phyloP scores from a whole-genome alignment of 2,113 vertebrate species.

The Atrichornis clamosus region DNA sequence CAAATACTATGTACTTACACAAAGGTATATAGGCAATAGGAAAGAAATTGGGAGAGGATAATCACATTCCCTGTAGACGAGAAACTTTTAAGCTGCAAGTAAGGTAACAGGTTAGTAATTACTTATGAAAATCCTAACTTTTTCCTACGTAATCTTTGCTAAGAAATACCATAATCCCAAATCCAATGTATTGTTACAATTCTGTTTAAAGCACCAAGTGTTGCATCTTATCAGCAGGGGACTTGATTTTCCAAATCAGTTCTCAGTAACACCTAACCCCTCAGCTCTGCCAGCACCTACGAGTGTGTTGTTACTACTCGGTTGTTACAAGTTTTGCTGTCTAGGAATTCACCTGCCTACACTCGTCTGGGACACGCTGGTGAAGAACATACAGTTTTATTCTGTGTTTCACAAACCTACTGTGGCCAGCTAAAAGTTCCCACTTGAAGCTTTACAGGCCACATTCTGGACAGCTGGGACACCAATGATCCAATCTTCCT shows the following conservation, averaged over 20 bases:
- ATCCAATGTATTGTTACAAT: neutral
- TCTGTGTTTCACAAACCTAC: neutral
- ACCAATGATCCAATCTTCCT: neutral
- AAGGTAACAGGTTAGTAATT: neutral
- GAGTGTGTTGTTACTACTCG: neutral
- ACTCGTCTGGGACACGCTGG: accelerated
- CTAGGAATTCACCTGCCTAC: neutral
- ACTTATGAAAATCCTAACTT: neutral
- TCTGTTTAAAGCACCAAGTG: neutral
- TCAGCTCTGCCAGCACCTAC: neutral
- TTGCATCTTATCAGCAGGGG: neutral
- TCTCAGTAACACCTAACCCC: neutral
- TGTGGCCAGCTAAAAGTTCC: neutral
- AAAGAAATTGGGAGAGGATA: neutral
- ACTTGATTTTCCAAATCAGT: neutral
- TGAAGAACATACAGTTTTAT: accelerated
- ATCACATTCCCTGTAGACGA: neutral
- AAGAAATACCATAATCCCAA: neutral
- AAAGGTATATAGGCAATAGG: neutral
- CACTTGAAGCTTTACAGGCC: neutral
- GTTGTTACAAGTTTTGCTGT: neutral
- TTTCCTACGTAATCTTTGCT: neutral
- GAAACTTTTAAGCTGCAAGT: neutral
- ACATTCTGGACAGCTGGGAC: neutral
- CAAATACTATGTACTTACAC: neutral